These are phyloP conservation scores for Corydoras sp. DNA, from an alignment of 2,113 vertebrate genomes.

Conservation along the genomic window DNA sequence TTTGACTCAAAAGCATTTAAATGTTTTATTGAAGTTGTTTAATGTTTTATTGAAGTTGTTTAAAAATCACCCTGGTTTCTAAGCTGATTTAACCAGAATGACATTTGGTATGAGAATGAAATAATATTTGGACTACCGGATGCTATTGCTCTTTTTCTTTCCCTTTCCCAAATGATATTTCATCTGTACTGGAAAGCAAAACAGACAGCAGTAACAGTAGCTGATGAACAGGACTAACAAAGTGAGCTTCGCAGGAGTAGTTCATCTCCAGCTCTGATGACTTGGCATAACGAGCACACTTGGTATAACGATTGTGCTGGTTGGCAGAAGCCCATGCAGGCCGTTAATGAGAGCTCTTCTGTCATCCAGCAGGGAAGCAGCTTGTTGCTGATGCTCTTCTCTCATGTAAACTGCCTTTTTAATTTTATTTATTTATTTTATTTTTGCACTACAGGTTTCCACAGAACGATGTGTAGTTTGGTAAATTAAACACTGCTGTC, in stretches of 20 bases:
- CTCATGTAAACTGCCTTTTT: conserved; percentile 25
- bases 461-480: background rate
- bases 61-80: too few relatives aligned
- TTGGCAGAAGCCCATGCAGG: conserved; percentile 16
- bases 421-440: too few relatives aligned
- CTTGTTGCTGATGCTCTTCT: conserved; percentile 22
- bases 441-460: background rate
- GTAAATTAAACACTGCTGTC: conserved; percentile 22
- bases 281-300: conserved; percentile 33
- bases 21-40: too few relatives aligned
- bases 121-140: too few relatives aligned
- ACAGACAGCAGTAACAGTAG: conserved; percentile 11
- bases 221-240: conserved; percentile 24
- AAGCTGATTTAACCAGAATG: too few relatives aligned
- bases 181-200: conserved; percentile 7
- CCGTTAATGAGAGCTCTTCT: conserved; percentile 32
- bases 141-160: conserved; percentile 16
- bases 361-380: conserved; percentile 18
- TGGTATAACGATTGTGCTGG: background rate
- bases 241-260: conserved; percentile 12
- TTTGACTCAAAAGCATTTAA: too few relatives aligned
- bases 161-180: conserved; percentile 11
- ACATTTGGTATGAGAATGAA: too few relatives aligned
- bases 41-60: too few relatives aligned
- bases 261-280: conserved; percentile 38